Base-by-base conservation (phyloP, 1,140 invertebrate species). In the Trichonephila clavata region DNA sequence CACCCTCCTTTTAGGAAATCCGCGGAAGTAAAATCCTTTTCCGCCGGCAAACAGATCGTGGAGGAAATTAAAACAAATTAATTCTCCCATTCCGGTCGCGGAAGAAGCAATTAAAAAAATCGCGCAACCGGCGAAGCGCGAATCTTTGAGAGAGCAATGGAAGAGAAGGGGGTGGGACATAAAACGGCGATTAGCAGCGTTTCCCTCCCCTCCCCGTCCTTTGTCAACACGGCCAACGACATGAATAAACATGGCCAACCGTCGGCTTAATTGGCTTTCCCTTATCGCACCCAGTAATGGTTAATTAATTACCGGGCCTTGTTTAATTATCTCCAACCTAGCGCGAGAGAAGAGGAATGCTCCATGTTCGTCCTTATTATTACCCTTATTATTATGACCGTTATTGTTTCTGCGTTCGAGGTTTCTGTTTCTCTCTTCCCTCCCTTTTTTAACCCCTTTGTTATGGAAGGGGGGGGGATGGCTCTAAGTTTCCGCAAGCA, bases 1-100 rank as follows among this genome's bases (percentile, higher is more conserved):
- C 50, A 50, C n/a, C 24, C 43, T 59, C 81, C 43, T 10, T 21
- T 18, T 18, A 83, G 43, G 61, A 61, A 86, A 86, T 65, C 80
- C 60, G 24, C 18, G 61, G 43, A 80, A 24, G 60, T 43, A 24
- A 84, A 68, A 39, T 81, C 61, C 43, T 39, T 59, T 90, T 57
- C 32, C 81, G 43, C 43, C 90, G 24, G 61, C 77, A 92, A 92
- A 92, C 59, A 92, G 81, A 90, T 81, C 65, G 57, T n/a, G 65
- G 84, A 39, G 90, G 84, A 93, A 93, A 93, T 93, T 93, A 93
- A 93, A 93, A 93, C 92, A 93, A 93, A 93, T 93, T 93, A 93
- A 93, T 93, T 93, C 83, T 24, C 68, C 81, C 61, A 93, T 88
- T 93, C 90, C 63, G 63, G 16, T 81, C 84, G 84, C 92, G 84